Evolutionary conservation across 2,888 invertebrate species (phyloP), one percentile per base, ranked within the genome.

Genomic region (Ariolimax columbianus): DNA sequence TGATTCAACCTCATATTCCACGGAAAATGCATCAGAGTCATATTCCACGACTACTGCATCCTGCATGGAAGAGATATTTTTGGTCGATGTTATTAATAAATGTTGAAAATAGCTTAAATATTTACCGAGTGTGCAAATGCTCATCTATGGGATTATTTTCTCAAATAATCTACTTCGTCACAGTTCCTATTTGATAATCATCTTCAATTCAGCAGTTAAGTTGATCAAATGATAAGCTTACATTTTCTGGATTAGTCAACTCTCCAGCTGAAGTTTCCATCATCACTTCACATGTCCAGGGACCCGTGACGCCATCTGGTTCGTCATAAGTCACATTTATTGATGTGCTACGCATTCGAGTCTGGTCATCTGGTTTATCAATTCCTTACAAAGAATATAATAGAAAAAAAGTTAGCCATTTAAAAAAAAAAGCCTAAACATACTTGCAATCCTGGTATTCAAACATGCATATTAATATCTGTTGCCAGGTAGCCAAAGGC

Each of bases 1-100:
- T 14, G 88, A 85, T 36, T 83, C 83, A 23, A 88, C 55, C 36
- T 88, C 88, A 75, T 88, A 88, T 77, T 88, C 88, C 73, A 88
- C 84, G 66, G 87, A 83, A 75, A 88, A 86, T 14, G 84, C 43
- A 81, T 88, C 88, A 4, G 88, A 86, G 59, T 87, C 85, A 79
- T 82, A 87, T 70, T 87, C 85, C 19, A 88, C 84, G 0, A 83
- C 84, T 38, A 87, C 66, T 6, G 84, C 82, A 43, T 88, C 87
- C 77, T 88, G 85, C 70, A 19, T 19, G 47, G 1, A 0, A 47
- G 0, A 73, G n/a, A 43, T 36, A 30, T 63, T 30, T 63, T 63
- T 3, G 3, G 17, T 63, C 14, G 17, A 47, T 47, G 9, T 47
- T 47, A 47, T 17, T n/a, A n/a, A n/a, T n/a, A n/a, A n/a, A n/a